Evolutionary conservation across 1,140 invertebrate genomes (phyloP), one percentile per base, ranked within the genome.

Genomic region (Drosophila seguyi): DNA sequence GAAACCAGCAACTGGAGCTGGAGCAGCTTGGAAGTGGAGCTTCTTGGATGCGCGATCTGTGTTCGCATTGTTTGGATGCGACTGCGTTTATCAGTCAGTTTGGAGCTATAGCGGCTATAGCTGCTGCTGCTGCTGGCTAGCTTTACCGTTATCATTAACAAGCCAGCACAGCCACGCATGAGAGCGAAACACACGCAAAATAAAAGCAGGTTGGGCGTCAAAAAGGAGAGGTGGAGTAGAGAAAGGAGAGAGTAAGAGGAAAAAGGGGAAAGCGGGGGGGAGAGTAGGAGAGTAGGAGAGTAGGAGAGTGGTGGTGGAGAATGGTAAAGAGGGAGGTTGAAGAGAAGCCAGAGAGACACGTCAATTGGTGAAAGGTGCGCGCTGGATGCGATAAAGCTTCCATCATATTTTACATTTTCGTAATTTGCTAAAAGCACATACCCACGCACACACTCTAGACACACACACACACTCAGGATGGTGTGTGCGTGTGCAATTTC

Each of bases 321-420:
- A 7, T 34, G 31, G 8, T 6, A 6, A 31, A 11, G 31, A 31
- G 36, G 4, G 13, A 42, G 11, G 11, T 25, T 3, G 38, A 10
- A 20, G 34, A 48, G 25, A 38, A 38, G 59, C 14, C 22, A 42
- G 41, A 41, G 47, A 55, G 29, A 34, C 68, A 71, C 66, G 66
- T 44, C 53, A 61, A 63, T 72, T 72, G 84, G 84, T 84, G 84
- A 88, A 88, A 88, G 84, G 84, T 88, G 84, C 72, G 78, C 65
- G 58, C 47, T 76, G 62, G 72, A 74, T 69, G 80, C 56, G 85
- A 83, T 83, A 80, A 77, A 88, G 77, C 75, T 74, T 77, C 79
- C 76, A 80, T 90, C 68, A 84, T 90, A 90, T 90, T 87, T 87
- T 83, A 87, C 79, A 87, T 87, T 90, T 88, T 88, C 77, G 56